Conservation (phyloP, 1,140 invertebrate species). For the Hermetia illucens region DNA sequence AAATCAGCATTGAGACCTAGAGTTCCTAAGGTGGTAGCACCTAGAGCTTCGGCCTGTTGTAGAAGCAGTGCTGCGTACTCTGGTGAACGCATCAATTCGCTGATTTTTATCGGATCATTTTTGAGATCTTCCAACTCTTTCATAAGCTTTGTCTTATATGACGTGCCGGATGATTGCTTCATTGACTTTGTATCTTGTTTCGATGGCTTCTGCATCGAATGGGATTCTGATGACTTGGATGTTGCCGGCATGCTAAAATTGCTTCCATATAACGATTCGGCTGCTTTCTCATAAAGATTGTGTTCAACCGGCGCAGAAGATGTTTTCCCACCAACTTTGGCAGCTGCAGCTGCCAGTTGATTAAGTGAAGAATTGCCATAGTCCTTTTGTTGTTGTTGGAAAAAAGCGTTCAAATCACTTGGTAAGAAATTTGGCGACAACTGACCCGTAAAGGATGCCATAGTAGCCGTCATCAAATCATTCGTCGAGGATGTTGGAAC, state of each 20-base stretch:
- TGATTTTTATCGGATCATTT: slow-evolving; percentile 28
- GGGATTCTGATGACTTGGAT: slow-evolving; percentile 9
- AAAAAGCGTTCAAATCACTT: slow-evolving; percentile 18
- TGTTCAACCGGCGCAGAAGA: slow-evolving; percentile 12
- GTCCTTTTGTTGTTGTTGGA: slow-evolving; percentile 22
- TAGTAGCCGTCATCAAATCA: slow-evolving; percentile 26
- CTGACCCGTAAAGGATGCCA: slow-evolving; percentile 22
- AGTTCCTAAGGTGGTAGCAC: slow-evolving; percentile 25
- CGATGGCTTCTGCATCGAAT: slow-evolving; percentile 9
- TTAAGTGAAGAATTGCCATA: slow-evolving; percentile 25
- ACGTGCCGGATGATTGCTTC: slow-evolving; percentile 6
- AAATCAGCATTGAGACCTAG: slow-evolving; percentile 24
- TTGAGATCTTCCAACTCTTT: slow-evolving; percentile 28
- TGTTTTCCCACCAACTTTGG: slow-evolving; percentile 22
- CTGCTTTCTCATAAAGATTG: slow-evolving; percentile 3
- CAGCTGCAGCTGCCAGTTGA: slow-evolving; percentile 23
- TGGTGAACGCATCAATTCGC: slow-evolving; percentile 24
- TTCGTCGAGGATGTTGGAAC: slow-evolving; percentile 17
- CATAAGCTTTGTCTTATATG: slow-evolving; percentile 28
- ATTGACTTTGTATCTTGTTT: background rate
- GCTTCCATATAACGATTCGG: background rate
- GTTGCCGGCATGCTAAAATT: background rate
- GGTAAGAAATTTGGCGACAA: slow-evolving; percentile 24
- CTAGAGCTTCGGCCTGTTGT: slow-evolving; percentile 27
- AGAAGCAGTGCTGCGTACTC: slow-evolving; percentile 26